Evolutionary conservation across 2,888 invertebrate genomes (phyloP), one percentile per base, ranked within the genome.

Genomic region (Chaitophorus viminalis): DNA sequence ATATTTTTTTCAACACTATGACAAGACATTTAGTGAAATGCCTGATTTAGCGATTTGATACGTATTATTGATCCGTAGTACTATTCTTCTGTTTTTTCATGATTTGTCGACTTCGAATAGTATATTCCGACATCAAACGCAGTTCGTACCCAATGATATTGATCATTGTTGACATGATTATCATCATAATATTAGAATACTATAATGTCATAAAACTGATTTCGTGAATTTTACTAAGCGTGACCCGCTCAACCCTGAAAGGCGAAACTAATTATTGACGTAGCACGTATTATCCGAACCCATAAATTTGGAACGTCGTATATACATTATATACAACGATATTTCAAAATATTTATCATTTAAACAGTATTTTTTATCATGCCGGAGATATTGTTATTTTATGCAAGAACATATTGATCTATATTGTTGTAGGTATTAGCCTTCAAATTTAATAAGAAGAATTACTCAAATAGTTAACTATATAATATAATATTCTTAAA

Each of bases 241-340:
- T 79, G 79, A 79, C 79, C 60, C 79, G 60, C n/a, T 79, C 36
- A 60, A n/a, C 60, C 78, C 60, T 79, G 79, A 60, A 60, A n/a
- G 36, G 36, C 2, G 36, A 79, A 79, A 36, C n/a, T 79, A 79
- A 79, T 60, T 60, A 79, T 79, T 33, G 36, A 79, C n/a, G 54
- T 14, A 46, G 46, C 46, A 14, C 11, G 46, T 60, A 79, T 79
- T 79, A 60, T 79, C 60, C n/a, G 14, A 1, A 79, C 36, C 8
- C 60, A 36, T 60, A 36, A 79, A 60, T 33, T 18, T 78, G 25
- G 8, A 60, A 25, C 25, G 25, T 54, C 18, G 54, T 25, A 46
- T 14, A 46, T 3, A 46, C 11, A 2, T 2, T 14, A 14, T 11
- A 46, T 46, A 46, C 3, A 46, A 54, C 54, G 78, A 60, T 60